Base-by-base conservation (phyloP, 1,140 invertebrate species). In the Zaprionus vittiger region DNA sequence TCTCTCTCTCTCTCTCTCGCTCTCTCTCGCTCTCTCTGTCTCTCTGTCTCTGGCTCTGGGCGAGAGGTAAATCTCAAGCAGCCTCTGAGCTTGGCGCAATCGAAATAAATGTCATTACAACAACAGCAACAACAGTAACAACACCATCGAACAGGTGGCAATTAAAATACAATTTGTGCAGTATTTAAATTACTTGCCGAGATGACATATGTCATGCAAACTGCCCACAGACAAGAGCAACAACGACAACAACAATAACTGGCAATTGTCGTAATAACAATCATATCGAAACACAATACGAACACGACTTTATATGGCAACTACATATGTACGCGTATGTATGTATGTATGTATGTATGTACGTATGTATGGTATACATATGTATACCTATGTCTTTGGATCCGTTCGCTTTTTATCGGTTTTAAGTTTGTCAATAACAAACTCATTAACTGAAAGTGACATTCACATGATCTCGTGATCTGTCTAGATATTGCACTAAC, bases 151-250 rank as follows among this genome's bases (percentile, higher is more conserved):
- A 79, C 82, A 85, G 83, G 82, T 85, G 83, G 82, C 83, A 85
- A 85, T 85, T 85, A 85, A 85, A 85, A 85, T 75, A 81, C 82
- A 85, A 86, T 85, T 85, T 85, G 82, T 85, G 73, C 81, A 86
- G 66, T 83, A 85, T 86, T 85, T 85, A 85, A 85, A 86, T 85
- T 70, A 76, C 83, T 86, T 80, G 77, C 41, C 79, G 57, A 82
- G 80, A 86, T 86, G 83, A 85, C 83, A 85, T 79, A 82, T 85
- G 83, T 86, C 83, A 82, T 79, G 83, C 83, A 82, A 76, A 76
- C 73, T 71, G 78, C 74, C 49, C 78, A 73, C 77, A 78, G 64
- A 78, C 64, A 56, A 66, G 57, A 71, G 52, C 26, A 14, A 61
- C 28, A 41, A 20, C 24, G 54, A 24, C 24, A 67, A 73, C 41